These are phyloP conservation scores for Lycophotia porphyrea DNA, from an alignment of 2,888 invertebrate genomes.

Conservation along the genomic window DNA sequence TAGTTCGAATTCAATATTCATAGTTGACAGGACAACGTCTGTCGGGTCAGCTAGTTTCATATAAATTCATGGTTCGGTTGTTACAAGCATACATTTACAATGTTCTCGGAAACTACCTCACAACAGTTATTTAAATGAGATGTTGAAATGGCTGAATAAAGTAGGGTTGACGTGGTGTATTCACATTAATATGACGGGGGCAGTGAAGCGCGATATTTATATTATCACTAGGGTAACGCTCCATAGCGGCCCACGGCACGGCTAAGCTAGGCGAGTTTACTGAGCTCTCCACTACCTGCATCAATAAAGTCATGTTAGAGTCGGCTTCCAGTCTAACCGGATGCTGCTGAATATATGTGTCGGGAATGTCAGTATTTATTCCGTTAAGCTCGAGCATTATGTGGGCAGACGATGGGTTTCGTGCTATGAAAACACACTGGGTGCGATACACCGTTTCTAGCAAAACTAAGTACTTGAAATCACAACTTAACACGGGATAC, in stretches of 20 bases:
- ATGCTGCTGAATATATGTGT: no score
- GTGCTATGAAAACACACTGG: no score
- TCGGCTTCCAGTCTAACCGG: not conserved
- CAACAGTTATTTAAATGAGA: conserved; percentile 77
- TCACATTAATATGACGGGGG: conserved; percentile 71
- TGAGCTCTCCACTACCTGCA: not conserved
- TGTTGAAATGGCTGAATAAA: conserved; percentile 70
- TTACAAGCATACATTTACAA: conserved; percentile 41
- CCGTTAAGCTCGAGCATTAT: no score
- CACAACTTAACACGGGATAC: no score
- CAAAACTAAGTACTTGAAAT: no score
- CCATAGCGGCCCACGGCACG: not conserved
- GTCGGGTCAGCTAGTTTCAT: no score
- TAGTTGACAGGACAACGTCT: no score
- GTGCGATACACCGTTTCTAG: no score
- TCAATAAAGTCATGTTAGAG: no score
- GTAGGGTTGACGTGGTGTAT: conserved; percentile 72
- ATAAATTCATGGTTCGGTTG: conserved; percentile 32
- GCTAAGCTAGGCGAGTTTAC: not conserved
- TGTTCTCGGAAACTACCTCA: conserved; percentile 43
- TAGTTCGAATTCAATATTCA: no score
- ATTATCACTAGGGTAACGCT: conserved; percentile 34
- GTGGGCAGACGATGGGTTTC: no score
- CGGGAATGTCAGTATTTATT: no score
- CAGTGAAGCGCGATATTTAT: conserved; percentile 70